These are phyloP conservation scores for Procambarus clarkii DNA, from an alignment of 1,140 invertebrate genomes.

Conservation along the genomic window DNA sequence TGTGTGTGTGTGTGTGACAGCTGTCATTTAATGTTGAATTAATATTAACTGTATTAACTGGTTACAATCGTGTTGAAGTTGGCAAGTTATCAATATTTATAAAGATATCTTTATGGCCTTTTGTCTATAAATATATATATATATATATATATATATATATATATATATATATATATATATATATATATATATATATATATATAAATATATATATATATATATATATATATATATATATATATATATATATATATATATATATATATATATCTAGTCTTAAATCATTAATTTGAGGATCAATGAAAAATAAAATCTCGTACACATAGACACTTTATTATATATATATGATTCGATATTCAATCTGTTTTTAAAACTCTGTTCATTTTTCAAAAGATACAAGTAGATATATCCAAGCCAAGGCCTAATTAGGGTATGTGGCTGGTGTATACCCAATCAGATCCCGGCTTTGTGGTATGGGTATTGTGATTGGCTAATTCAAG, in stretches of 20 bases:
- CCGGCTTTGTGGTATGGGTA: slow-evolving; percentile 53
- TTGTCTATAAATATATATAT: slow-evolving; percentile 15
- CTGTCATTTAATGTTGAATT: neutral
- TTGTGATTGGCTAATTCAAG: slow-evolving; percentile 61
- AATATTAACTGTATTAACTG: neutral
- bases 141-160: slow-evolving; percentile 40
- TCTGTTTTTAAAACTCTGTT: slow-evolving; percentile 56
- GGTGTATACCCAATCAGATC: slow-evolving; percentile 65
- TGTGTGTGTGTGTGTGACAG: too few species aligned
- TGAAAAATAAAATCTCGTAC: slow-evolving; percentile 25
- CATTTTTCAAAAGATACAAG: slow-evolving; percentile 30
- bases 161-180: slow-evolving; percentile 31
- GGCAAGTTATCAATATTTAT: too few species aligned
- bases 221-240: slow-evolving; percentile 27
- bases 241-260: slow-evolving; percentile 4
- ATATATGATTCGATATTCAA: slow-evolving; percentile 55
- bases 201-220: slow-evolving; percentile 7
- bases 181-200: slow-evolving; percentile 11
- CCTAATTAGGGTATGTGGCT: slow-evolving; percentile 69
- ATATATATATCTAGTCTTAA: too few species aligned
- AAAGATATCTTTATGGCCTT: neutral
- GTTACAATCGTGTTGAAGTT: neutral
- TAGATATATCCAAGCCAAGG: slow-evolving; percentile 39
- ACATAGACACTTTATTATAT: slow-evolving; percentile 69
- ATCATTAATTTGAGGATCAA: neutral